Percentiles rank a stretch among this genome's conserved stretches.
Conservation (phyloP, 2,888 invertebrate genomes). For the Cheilosia soror region DNA sequence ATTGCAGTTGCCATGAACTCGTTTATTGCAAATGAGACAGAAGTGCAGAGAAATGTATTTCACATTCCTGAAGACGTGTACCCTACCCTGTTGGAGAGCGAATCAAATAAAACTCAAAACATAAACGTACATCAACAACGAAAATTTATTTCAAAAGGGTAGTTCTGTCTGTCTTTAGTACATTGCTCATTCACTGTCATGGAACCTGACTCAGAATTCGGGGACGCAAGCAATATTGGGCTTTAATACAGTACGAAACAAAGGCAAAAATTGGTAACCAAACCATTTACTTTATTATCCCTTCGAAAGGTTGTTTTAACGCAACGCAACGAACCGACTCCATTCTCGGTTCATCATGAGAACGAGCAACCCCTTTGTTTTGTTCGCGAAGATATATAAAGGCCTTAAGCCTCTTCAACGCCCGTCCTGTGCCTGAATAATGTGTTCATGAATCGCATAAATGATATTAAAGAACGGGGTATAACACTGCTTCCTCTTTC, state of each 20-base stretch:
- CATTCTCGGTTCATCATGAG: slow-evolving; percentile 4
- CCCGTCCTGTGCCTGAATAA: slow-evolving; percentile 48
- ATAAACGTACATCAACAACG: slow-evolving; percentile 1
- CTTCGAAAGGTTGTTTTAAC: slow-evolving; percentile 41
- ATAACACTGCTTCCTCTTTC: slow-evolving; percentile 57
- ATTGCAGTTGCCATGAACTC: slow-evolving; percentile 29
- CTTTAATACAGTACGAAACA: slow-evolving; percentile 1
- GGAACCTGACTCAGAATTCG: neutral
- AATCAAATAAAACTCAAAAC: neutral
- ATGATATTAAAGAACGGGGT: slow-evolving; percentile 58
- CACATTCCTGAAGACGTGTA: neutral
- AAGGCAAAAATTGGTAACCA: slow-evolving; percentile 27
- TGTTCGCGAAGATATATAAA: slow-evolving; percentile 38
- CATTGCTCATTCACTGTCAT: slow-evolving; percentile 8
- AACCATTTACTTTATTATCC: slow-evolving; percentile 57
- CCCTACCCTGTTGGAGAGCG: neutral
- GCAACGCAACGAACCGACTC: slow-evolving; percentile 13
- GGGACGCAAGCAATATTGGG: neutral
- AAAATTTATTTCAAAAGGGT: slow-evolving; percentile 37
- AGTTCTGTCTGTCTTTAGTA: neutral
- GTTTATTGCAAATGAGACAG: slow-evolving; percentile 22
- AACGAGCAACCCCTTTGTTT: slow-evolving; percentile 25
- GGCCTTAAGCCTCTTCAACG: slow-evolving; percentile 46
- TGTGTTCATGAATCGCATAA: slow-evolving; percentile 63
- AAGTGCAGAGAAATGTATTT: slow-evolving; percentile 15